These are phyloP conservation scores for Siniperca knerii DNA, from an alignment of 2,113 vertebrate species.

Conservation along the genomic window DNA sequence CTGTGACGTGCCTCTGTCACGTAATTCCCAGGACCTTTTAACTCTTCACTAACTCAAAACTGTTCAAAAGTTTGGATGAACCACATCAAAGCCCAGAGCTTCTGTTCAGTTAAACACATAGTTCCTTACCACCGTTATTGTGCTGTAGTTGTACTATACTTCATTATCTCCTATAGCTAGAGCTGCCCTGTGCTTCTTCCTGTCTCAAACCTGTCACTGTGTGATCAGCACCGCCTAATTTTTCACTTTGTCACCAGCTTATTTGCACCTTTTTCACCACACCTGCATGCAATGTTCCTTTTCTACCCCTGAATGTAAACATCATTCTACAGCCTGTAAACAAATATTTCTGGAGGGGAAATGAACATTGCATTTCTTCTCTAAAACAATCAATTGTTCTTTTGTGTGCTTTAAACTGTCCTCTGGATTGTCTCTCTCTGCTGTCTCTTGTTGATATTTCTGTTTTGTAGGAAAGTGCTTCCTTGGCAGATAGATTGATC, in stretches of 20 bases:
- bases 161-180: neutral
- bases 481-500: slow-evolving; percentile 99
- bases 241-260: slow-evolving; percentile 70
- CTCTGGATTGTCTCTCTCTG: slow-evolving; percentile 85
- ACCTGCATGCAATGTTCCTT: slow-evolving; percentile 83
- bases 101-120: slow-evolving; percentile 15
- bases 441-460: slow-evolving; percentile 88
- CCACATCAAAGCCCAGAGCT: neutral
- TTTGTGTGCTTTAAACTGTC: slow-evolving; percentile 83
- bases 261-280: slow-evolving; percentile 47
- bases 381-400: slow-evolving; percentile 81
- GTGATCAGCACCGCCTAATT: slow-evolving; percentile 46
- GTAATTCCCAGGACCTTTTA: neutral
- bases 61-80: slow-evolving; percentile 6
- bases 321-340: neutral
- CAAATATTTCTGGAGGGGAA: slow-evolving; percentile 79
- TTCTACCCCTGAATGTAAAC: slow-evolving; percentile 70
- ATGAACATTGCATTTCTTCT: slow-evolving; percentile 85
- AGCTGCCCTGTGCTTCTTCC: slow-evolving; percentile 68
- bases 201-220: slow-evolving; percentile 67
- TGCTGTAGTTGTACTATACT: neutral
- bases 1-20: slow-evolving; percentile 3
- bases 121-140: neutral
- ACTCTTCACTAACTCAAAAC: slow-evolving; percentile 39
- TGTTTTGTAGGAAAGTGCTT: slow-evolving; percentile 99